Evolutionary conservation across 1,140 invertebrate genomes (phyloP), one percentile per base, ranked within the genome.

Genomic region (Dinoponera quadriceps): DNA sequence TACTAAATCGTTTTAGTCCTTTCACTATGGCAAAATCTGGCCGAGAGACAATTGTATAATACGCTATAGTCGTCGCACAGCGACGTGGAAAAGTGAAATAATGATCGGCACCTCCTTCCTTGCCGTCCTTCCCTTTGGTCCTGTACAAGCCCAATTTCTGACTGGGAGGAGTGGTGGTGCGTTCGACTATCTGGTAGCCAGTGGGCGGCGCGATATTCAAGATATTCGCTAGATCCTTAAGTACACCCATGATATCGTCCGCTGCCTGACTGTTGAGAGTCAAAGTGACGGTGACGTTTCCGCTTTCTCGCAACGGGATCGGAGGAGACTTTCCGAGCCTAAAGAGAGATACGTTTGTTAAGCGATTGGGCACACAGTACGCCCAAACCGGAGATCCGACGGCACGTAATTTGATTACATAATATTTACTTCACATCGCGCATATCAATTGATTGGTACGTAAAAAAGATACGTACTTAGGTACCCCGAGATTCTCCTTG

Each of bases 251-350:
- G 86, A 99, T 98, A 92, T 99, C 98, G 94, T 99, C 98, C 14
- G 98, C 97, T 71, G 98, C 97, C 77, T 96, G 96, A 73, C 98
- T 97, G 13, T 97, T 98, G 44, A 99, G 93, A 7, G 98, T 99
- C 82, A 99, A 94, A 7, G 98, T 99, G 14, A 99, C 98, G 27
- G 98, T 98, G 59, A 99, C 97, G 94, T 99, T 98, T 87, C 97
- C 97, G 78, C 95, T 96, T 89, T 97, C 97, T 92, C 96, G 96
- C 89, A 95, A 94, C 83, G 95, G 96, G 92, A 94, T 94, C 88
- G 94, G 94, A 93, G 93, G 95, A 94, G 95, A 96, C 87, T 94
- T 94, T 71, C 91, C 92, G 49, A 94, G 80, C 71, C 93, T 93
- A 16, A n/a, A n/a, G 59, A 62, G 0, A 33, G 83, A 77, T 55